phyloP scores from a whole-genome alignment of 23 tunicate genomes.

The Oikopleura vanhoeffeni region DNA sequence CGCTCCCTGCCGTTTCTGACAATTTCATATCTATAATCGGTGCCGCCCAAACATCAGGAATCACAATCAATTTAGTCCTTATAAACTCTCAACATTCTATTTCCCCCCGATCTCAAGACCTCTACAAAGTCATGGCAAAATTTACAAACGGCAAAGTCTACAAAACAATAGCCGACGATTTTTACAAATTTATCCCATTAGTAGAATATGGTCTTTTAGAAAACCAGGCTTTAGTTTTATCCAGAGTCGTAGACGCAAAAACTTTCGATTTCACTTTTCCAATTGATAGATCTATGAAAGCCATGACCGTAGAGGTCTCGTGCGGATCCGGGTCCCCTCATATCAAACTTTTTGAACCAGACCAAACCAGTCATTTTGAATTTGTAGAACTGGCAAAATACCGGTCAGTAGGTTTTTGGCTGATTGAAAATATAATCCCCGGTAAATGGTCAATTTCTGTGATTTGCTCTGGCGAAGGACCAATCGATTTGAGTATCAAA shows the following conservation, averaged over 20 bases:
- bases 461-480: neutral
- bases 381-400: neutral
- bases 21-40: neutral
- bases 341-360: neutral
- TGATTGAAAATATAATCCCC: neutral
- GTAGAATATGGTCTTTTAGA: neutral
- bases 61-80: neutral
- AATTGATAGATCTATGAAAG: neutral
- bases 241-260: neutral
- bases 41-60: neutral
- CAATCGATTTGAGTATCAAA: neutral
- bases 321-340: constrained; percentile 6
- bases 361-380: neutral
- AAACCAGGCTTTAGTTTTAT: neutral
- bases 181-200: neutral
- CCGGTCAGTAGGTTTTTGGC: neutral
- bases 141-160: neutral
- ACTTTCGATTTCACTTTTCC: neutral
- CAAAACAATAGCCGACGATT: neutral
- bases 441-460: neutral
- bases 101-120: neutral
- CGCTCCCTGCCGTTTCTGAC: neutral
- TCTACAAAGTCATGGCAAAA: constrained; percentile 1
- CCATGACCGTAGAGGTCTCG: neutral
- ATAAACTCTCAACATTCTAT: neutral